A percentile compares a stretch with the other conserved stretches of the same genome.
These are phyloP conservation scores for Antigone vipio DNA, from an alignment of 2,113 vertebrate genomes.

Conservation along the genomic window DNA sequence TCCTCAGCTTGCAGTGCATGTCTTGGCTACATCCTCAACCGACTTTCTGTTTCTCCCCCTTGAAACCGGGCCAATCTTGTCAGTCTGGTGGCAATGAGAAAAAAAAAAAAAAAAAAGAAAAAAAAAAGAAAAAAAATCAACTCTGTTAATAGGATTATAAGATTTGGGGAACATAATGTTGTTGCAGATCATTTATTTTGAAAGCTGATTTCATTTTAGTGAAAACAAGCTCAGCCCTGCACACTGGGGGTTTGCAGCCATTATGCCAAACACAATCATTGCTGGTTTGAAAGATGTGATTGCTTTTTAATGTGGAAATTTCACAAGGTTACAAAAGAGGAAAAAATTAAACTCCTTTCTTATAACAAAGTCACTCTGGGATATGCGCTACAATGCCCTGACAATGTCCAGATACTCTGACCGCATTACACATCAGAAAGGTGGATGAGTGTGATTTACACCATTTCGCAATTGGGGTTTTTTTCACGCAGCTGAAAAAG, in stretches of 20 bases:
- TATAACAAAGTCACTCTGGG: conserved; percentile 76
- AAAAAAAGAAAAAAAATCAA: not conserved
- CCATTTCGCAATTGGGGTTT: conserved; percentile 59
- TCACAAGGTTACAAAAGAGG: conserved; percentile 73
- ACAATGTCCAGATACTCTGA: conserved; percentile 81
- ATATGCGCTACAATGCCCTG: conserved; percentile 70
- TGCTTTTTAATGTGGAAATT: conserved; percentile 78
- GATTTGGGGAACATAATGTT: conserved; percentile 75
- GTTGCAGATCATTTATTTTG: conserved; percentile 81
- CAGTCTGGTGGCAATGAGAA: conserved; percentile 58
- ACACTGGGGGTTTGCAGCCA: conserved; percentile 69
- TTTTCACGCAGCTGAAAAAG: conserved; percentile 67
- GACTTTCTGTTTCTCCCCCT: conserved; percentile 63
- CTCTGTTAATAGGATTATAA: conserved; percentile 80
- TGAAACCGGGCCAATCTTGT: conserved; percentile 71
- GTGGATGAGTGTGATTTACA: conserved; percentile 70
- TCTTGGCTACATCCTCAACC: conserved; percentile 62
- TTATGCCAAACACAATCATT: conserved; percentile 81
- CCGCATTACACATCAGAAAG: conserved; percentile 60
- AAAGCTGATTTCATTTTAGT: conserved; percentile 81
- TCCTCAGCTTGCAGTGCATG: conserved; percentile 38
- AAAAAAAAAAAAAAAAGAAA: not conserved
- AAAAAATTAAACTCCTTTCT: conserved; percentile 73
- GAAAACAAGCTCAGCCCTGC: conserved; percentile 76
- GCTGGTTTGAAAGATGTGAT: conserved; percentile 77